Evolutionary conservation across 2,888 invertebrate species (phyloP), one percentile per base, ranked within the genome.

Genomic region (Elegia similella): DNA sequence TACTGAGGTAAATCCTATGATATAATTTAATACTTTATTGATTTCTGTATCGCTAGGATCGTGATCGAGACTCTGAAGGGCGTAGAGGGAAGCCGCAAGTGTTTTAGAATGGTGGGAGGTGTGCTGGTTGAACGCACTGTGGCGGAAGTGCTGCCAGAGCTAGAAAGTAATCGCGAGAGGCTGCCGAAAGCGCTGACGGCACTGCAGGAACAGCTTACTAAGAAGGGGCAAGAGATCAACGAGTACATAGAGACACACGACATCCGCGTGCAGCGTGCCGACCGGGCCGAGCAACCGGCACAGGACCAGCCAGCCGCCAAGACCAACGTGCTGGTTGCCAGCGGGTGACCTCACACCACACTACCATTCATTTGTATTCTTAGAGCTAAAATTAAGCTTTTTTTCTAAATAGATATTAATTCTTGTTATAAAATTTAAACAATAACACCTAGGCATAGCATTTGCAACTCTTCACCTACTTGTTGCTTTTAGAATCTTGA

Each of bases 71-170:
- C 98, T 12, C 91, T 99, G 61, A 95, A 96, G 79, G 95, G 95
- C 59, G 96, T 98, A 17, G 96, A 97, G 76, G 94, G 93, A 12
- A 93, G 94, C 55, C 94, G 98, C 67, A 97, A 96, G 83, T 99
- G 99, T 84, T 99, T 96, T 84, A 94, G 98, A 74, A 94, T 98
- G 93, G 95, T 99, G 64, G 98, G 98, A 56, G 98, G 98, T 29
- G 96, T 99, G 58, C 92, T 99, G 56, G 97, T 98, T 64, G 98
- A 99, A 88, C 93, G 97, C 69, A 98, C 96, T 10, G 99, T 98
- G 0, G 95, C 95, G 76, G 98, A 97, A 69, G 96, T 99, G 53
- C 87, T 98, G 69, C 98, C 98, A 12, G 95, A 96, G 66, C 92
- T 99, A 61, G 87, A 94, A 63, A 93, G 93, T 65, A 98, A 98